These are phyloP conservation scores for Caenorhabditis virilis DNA, from an alignment of 2,888 invertebrate species.

Conservation along the genomic window DNA sequence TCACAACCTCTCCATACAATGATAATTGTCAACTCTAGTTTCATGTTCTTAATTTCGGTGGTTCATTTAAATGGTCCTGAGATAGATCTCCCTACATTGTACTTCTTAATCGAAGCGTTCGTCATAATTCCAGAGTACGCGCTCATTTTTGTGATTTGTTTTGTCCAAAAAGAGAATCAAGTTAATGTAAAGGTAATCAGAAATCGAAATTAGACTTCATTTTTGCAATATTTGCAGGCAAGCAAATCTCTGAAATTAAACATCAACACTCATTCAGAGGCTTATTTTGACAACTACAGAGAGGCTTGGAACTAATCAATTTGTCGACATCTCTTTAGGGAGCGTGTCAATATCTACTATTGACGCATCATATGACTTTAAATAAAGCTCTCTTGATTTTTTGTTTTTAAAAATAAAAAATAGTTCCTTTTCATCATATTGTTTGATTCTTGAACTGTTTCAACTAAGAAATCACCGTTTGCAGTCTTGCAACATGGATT, in stretches of 20 bases:
- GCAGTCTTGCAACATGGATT: too few species aligned
- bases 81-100: constrained; percentile 8
- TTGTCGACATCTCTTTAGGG: neutral
- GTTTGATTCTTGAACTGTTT: too few species aligned
- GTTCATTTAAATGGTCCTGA: too few species aligned
- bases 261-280: constrained; percentile 6
- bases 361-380: constrained; percentile 5
- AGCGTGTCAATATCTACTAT: neutral
- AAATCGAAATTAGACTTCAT: neutral
- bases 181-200: constrained; percentile 10
- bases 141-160: constrained; percentile 6
- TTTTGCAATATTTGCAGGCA: neutral
- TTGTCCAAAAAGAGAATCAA: constrained; percentile 13
- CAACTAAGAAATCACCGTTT: too few species aligned
- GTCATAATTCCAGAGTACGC: constrained; percentile 15
- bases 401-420: neutral
- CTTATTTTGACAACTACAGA: constrained; percentile 10
- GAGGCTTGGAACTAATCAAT: constrained; percentile 1
- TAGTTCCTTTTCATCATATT: neutral
- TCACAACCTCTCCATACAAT: constrained; percentile 10
- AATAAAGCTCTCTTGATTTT: neutral
- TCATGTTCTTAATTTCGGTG: constrained; percentile 8
- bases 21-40: constrained; percentile 6
- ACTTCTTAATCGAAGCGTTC: constrained; percentile 10
- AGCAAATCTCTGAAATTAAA: constrained; percentile 5